These are phyloP conservation scores for Cebidichthys violaceus DNA, from an alignment of 2,113 vertebrate genomes.

Conservation along the genomic window DNA sequence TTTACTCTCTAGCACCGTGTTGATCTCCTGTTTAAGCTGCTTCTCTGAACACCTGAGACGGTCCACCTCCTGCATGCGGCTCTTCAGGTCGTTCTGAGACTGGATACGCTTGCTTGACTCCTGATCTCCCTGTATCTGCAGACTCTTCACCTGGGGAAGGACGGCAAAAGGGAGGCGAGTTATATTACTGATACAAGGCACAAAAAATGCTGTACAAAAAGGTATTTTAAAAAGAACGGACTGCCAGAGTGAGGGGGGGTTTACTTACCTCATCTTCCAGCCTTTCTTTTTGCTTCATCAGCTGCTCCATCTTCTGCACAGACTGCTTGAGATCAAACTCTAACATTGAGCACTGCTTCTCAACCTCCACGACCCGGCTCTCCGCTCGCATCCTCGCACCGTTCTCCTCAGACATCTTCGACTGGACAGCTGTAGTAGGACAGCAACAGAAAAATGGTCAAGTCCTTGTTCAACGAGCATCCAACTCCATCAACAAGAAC, in stretches of 20 bases:
- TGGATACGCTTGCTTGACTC: slow-evolving; percentile 90
- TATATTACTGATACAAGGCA: neutral
- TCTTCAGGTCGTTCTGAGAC: slow-evolving; percentile 92
- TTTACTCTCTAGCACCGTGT: slow-evolving; percentile 92
- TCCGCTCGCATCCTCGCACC: slow-evolving; percentile 92
- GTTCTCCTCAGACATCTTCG: slow-evolving; percentile 94
- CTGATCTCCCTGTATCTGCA: slow-evolving; percentile 91
- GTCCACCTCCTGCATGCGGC: slow-evolving; percentile 90
- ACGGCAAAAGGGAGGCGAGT: neutral
- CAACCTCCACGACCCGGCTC: slow-evolving; percentile 93
- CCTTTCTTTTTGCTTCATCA: slow-evolving; percentile 94
- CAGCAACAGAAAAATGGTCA: neutral
- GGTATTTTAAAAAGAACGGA: neutral
- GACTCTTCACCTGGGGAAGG: slow-evolving; percentile 87
- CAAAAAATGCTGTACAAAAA: neutral
- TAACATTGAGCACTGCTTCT: slow-evolving; percentile 98
- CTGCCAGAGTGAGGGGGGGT: neutral
- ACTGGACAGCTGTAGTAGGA: slow-evolving; percentile 89
- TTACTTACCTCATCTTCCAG: slow-evolving; percentile 93
- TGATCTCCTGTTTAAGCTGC: slow-evolving; percentile 98
- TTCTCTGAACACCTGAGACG: slow-evolving; percentile 94
- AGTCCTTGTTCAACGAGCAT: neutral
- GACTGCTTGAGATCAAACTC: slow-evolving; percentile 98
- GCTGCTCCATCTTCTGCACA: slow-evolving; percentile 96
- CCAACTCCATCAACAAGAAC: neutral